Evolutionary conservation across 2,888 invertebrate species (phyloP), one percentile per base, ranked within the genome.

Genomic region (Thelaira solivaga): DNA sequence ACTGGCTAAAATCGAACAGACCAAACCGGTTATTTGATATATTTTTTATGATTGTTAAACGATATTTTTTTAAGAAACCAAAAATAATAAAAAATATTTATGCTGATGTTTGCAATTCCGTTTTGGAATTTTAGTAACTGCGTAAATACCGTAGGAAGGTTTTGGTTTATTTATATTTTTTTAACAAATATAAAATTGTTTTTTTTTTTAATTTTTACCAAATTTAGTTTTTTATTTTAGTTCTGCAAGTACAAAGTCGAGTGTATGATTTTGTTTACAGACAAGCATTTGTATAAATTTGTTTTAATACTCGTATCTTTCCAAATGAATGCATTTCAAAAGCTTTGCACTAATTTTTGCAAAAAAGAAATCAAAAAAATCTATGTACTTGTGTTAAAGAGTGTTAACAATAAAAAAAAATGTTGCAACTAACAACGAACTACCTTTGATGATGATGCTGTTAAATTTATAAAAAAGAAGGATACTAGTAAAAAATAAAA

Each of bases 261-360:
- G 36, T n/a, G n/a, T n/a, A n/a, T n/a, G 7, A 34, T 22, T 24
- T n/a, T 34, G n/a, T 13, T 4, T 49, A 29, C 22, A 59, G 64
- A 39, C 18, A 55, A 51, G 65, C 49, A 57, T 55, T 75, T 71
- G 20, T 57, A 31, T 47, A 47, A 72, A 72, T 64, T 73, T 73
- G 41, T 64, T 68, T 68, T 62, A 39, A 74, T 74, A n/a, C n/a
- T n/a, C n/a, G n/a, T n/a, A 74, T 78, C 73, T 78, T 73, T 78
- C 68, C 77, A 64, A 74, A 65, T 51, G 78, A 78, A 45, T 74
- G 59, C 59, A 45, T 69, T 55, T 69, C 53, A 57, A 68, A 77
- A 74, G 64, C 68, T 57, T 73, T 73, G 68, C 51, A 78, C 57
- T 59, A 73, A 68, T 59, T 73, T n/a, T 76, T 16, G 24, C 24